Evolutionary conservation across 2,888 invertebrate species (phyloP).

Genomic region (Plebejus argus): DNA sequence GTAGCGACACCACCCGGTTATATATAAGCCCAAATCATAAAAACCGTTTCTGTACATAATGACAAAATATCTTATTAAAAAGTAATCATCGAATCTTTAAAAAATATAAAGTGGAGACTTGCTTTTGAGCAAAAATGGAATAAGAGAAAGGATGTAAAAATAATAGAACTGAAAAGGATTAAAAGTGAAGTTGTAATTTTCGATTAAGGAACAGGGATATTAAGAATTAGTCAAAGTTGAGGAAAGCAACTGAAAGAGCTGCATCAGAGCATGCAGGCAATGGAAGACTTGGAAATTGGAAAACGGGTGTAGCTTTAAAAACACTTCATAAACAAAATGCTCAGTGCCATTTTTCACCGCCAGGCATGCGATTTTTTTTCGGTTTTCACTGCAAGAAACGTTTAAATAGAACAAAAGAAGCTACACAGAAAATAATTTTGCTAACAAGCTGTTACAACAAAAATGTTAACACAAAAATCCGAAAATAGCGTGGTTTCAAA

Average conservation of each 20-base stretch:
- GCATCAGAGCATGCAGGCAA: neutral
- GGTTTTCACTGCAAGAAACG: too few relatives aligned
- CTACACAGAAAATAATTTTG: neutral
- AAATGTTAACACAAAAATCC: neutral
- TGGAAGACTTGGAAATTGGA: neutral
- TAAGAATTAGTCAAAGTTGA: neutral
- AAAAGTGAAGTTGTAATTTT: neutral
- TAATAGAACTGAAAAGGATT: neutral
- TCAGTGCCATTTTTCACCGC: neutral
- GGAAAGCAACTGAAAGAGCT: neutral
- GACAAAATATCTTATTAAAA: neutral
- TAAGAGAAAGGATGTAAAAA: neutral
- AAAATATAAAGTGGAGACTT: neutral
- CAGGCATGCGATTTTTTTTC: neutral
- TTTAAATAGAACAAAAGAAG: neutral
- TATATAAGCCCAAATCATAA: neutral
- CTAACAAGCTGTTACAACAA: neutral
- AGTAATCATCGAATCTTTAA: neutral
- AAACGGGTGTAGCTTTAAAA: neutral
- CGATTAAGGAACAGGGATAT: neutral
- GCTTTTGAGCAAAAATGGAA: neutral
- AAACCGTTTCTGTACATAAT: neutral
- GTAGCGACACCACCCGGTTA: slow-evolving; percentile 12
- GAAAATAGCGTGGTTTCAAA: neutral
- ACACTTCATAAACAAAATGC: neutral